A percentile compares a stretch with the other conserved stretches of the same genome.
Conservation (phyloP, 2,888 invertebrate species). For the Athripsodes cinereus region DNA sequence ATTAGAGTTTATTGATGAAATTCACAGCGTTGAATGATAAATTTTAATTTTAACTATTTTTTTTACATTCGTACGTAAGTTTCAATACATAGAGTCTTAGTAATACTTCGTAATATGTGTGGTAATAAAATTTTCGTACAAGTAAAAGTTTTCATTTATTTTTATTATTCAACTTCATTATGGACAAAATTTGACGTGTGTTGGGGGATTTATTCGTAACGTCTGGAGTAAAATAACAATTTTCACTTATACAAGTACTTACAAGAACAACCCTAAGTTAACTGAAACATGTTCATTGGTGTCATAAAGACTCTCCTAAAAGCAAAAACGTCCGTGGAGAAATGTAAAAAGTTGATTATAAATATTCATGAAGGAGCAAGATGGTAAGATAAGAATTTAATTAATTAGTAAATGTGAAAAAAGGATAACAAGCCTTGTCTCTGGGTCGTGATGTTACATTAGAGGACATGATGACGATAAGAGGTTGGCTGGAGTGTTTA, state of each 20-base stretch:
- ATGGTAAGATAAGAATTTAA: conserved; percentile 1
- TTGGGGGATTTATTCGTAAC: too few relatives aligned
- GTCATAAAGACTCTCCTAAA: not conserved
- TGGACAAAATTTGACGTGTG: too few relatives aligned
- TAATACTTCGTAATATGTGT: too few relatives aligned
- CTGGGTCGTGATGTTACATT: not conserved
- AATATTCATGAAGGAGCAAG: conserved; percentile 1
- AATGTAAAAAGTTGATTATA: conserved; percentile 2
- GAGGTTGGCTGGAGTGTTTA: not conserved
- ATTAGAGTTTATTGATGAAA: too few relatives aligned
- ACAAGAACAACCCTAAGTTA: too few relatives aligned
- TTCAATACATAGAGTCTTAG: too few relatives aligned
- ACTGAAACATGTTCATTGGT: not conserved
- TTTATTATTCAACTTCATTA: too few relatives aligned
- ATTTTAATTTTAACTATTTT: too few relatives aligned
- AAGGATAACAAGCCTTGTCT: not conserved
- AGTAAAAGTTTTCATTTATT: too few relatives aligned
- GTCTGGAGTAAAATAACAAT: not conserved
- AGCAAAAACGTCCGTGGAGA: not conserved
- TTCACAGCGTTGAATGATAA: too few relatives aligned
- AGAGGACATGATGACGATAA: not conserved
- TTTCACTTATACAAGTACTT: not conserved
- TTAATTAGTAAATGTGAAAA: not conserved
- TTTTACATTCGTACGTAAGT: too few relatives aligned
- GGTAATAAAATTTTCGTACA: too few relatives aligned